phyloP scores from a whole-genome alignment of 2,888 invertebrate species.

The Agriopis leucophaearia region DNA sequence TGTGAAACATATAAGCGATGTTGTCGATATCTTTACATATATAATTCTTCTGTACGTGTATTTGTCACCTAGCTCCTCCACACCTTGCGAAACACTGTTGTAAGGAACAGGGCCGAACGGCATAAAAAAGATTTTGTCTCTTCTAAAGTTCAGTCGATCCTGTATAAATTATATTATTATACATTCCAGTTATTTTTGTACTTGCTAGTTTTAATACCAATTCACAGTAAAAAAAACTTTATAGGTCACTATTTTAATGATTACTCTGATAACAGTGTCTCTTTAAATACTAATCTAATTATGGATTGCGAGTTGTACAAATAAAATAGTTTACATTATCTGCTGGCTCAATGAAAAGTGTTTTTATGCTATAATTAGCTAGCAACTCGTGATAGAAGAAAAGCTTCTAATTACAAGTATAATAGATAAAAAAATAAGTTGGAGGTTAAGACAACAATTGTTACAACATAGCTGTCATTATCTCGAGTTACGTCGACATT shows the following conservation, averaged over 20 bases:
- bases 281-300: background rate
- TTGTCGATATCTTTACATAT: background rate
- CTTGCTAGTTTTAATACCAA: background rate
- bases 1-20: constrained; percentile 22
- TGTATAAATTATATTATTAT: too few species aligned
- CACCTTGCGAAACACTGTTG: too few species aligned
- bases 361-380: constrained; percentile 23
- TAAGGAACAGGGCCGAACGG: too few species aligned
- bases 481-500: constrained; percentile 42
- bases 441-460: constrained; percentile 53
- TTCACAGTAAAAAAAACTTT: background rate
- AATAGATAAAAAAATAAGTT: constrained; percentile 38
- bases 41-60: too few species aligned
- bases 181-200: background rate
- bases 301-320: too few species aligned
- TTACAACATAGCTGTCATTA: constrained; percentile 40
- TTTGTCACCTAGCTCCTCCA: too few species aligned
- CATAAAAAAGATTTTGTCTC: too few species aligned
- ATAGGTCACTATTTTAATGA: background rate
- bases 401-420: constrained; percentile 42
- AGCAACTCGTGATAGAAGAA: constrained; percentile 33
- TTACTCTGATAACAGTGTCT: background rate
- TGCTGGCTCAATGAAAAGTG: background rate
- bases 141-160: too few species aligned
- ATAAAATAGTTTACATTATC: background rate